Evolutionary conservation across 92 coral and sea anemone species (phyloP).

Genomic region (Pocillopora grandis): DNA sequence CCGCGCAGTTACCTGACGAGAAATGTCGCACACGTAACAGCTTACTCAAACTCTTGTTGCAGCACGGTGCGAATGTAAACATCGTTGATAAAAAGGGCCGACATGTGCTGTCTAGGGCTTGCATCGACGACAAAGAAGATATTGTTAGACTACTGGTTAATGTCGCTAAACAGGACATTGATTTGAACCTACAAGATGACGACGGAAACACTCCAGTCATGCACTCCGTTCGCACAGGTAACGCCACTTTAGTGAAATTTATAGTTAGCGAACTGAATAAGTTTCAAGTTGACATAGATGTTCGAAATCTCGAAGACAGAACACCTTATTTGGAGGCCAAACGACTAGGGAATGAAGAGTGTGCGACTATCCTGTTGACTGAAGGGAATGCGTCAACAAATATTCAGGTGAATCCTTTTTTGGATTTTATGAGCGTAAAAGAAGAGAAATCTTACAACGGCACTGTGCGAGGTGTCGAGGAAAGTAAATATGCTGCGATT

Average conservation of each 20-base stretch:
- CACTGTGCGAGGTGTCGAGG: constrained; percentile 43
- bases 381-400: constrained; percentile 80
- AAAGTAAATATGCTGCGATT: constrained; percentile 20
- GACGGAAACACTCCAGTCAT: constrained; percentile 89
- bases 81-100: constrained; percentile 74
- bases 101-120: constrained; percentile 79
- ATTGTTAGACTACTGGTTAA: constrained; percentile 74
- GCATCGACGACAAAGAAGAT: constrained; percentile 71
- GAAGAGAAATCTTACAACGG: constrained; percentile 35
- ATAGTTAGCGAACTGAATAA: constrained; percentile 77
- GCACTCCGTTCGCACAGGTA: constrained; percentile 83
- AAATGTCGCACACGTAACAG: constrained; percentile 80
- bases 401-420: constrained; percentile 90
- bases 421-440: constrained; percentile 57
- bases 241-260: constrained; percentile 62
- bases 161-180: constrained; percentile 73
- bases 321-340: constrained; percentile 97
- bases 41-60: constrained; percentile 75
- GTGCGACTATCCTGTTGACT: constrained; percentile 68
- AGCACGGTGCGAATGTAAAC: constrained; percentile 90
- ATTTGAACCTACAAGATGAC: constrained; percentile 71
- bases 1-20: constrained; percentile 71
- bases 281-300: constrained; percentile 82
- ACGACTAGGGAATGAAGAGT: constrained; percentile 67
- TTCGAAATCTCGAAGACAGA: constrained; percentile 79